phyloP scores from a whole-genome alignment of 2,113 vertebrate genomes.

The Neopipo cinnamomea region DNA sequence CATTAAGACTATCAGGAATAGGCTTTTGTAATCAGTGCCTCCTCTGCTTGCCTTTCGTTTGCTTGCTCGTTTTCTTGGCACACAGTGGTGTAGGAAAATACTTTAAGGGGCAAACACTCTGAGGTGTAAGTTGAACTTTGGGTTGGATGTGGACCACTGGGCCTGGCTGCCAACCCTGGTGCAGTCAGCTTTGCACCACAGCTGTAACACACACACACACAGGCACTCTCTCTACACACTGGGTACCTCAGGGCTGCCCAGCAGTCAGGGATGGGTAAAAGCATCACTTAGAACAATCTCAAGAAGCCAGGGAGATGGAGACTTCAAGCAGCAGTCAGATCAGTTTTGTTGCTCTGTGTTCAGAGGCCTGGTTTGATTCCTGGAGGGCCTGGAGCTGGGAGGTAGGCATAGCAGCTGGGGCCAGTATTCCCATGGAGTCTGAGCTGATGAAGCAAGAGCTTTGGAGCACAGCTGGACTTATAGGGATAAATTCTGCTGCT shows the following conservation, averaged over 20 bases:
- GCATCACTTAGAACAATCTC: background rate
- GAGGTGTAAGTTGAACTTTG: background rate
- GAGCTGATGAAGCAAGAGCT: background rate
- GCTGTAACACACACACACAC: background rate
- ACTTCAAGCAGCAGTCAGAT: background rate
- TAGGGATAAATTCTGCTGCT: background rate
- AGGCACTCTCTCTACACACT: background rate
- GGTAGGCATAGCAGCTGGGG: background rate
- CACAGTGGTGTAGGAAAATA: background rate
- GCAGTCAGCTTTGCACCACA: background rate
- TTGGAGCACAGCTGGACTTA: background rate
- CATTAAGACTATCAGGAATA: slow-evolving; percentile 20
- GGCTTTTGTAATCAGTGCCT: background rate
- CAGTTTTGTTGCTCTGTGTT: background rate
- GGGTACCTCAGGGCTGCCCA: background rate
- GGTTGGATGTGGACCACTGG: background rate
- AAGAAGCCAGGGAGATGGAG: background rate
- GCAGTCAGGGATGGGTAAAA: background rate
- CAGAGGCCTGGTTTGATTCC: background rate
- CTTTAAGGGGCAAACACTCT: background rate
- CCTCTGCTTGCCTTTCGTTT: background rate
- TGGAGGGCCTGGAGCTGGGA: background rate
- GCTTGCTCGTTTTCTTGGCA: background rate
- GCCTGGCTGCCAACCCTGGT: background rate
- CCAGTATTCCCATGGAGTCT: rapidly evolving